Percentiles rank a stretch among this genome's conserved stretches.
These are phyloP conservation scores for Acridotheres tristis DNA, from an alignment of 2,797 vertebrate genomes.

Conservation along the genomic window DNA sequence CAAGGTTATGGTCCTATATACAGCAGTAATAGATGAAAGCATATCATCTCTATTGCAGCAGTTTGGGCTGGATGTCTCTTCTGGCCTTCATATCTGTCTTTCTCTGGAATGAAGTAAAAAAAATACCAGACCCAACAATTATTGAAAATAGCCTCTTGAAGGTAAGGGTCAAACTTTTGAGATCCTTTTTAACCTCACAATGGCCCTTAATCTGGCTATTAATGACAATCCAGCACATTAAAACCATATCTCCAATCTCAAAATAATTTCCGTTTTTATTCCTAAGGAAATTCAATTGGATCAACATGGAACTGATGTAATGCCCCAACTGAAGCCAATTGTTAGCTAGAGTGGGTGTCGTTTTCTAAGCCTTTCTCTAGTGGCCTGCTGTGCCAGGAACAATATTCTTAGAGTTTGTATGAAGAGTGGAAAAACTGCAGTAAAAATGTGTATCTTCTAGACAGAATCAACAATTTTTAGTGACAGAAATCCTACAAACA, in stretches of 20 bases:
- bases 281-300: neutral
- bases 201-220: neutral
- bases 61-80: neutral
- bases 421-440: neutral
- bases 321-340: neutral
- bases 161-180: neutral
- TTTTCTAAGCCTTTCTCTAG: neutral
- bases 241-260: neutral
- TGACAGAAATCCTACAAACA: neutral
- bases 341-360: neutral
- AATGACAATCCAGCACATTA: neutral
- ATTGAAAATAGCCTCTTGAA: neutral
- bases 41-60: neutral
- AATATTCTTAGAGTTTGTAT: neutral
- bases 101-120: neutral
- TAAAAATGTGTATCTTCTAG: neutral
- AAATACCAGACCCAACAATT: neutral
- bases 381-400: neutral
- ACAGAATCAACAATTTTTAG: neutral
- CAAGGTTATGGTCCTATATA: neutral
- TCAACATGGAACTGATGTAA: neutral
- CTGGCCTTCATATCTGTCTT: neutral
- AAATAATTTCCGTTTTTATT: neutral
- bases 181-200: neutral
- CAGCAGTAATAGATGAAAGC: neutral